A percentile compares a stretch with the other conserved stretches of the same genome.
Conservation (phyloP, 2,888 invertebrate species). For the Sacculina carcini region DNA sequence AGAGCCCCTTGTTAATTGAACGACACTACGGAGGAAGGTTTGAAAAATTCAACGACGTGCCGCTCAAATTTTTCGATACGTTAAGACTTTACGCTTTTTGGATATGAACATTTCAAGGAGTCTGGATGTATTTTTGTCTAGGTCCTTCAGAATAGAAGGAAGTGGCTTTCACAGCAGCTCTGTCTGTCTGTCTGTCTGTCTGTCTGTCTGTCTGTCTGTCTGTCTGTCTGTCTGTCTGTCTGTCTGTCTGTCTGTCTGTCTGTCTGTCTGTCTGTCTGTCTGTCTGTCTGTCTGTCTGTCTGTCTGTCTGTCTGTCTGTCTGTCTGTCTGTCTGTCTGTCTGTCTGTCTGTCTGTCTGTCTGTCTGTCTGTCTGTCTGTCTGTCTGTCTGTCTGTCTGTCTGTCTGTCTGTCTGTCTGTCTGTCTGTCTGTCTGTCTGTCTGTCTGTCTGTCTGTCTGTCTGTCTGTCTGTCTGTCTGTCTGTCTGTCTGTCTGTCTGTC, state of each 20-base stretch:
- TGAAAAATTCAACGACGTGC: too few species aligned
- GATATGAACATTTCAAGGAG: too few species aligned
- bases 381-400: not conserved
- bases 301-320: not conserved
- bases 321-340: not conserved
- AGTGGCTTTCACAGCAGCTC: too few species aligned
- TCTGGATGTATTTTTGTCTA: too few species aligned
- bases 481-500: not conserved
- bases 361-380: not conserved
- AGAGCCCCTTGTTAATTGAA: too few species aligned
- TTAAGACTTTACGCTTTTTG: too few species aligned
- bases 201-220: too few species aligned
- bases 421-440: not conserved
- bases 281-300: constrained; percentile 1
- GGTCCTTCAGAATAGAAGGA: too few species aligned
- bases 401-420: not conserved
- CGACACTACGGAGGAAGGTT: too few species aligned
- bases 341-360: not conserved
- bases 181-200: too few species aligned
- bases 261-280: not conserved
- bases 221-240: too few species aligned
- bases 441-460: not conserved
- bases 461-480: not conserved
- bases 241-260: not conserved
- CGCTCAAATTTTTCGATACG: too few species aligned